Base-by-base conservation (phyloP, 2,888 invertebrate species). In the Synanthedon andrenaeformis region DNA sequence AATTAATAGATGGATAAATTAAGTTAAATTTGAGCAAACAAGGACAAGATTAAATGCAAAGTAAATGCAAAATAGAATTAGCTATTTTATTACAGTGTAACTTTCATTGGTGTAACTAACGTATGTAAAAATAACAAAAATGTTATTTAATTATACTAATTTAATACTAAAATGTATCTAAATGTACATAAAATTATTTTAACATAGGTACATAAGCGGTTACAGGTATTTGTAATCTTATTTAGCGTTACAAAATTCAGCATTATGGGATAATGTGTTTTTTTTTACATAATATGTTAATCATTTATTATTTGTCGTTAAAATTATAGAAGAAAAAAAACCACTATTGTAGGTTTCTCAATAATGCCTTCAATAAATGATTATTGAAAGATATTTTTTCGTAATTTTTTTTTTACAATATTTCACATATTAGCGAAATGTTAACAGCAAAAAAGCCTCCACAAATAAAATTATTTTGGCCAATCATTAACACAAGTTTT, bases 91-190 rank as follows among this genome's bases (percentile, higher is more conserved):
- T 14, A 17, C 13, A 41, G 10, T 72, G 66, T 73, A 77, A 69
- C 70, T 67, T 70, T 84, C 81, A 83, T 85, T 84, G 84, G 82
- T 83, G 75, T 70, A 63, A 61, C 58, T 67, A 66, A 54, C 54
- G 56, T 64, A 64, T 55, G 52, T 56, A 45, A 57, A 52, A 56
- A 42, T 42, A 41, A 49, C 17, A 50, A 10, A 11, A 54, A 42
- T 53, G 42, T 28, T 35, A 35, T 35, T 35, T 35, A 53, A 51
- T 49, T 14, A 53, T 49, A 41, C 50, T 54, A 53, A 56, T 17
- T 45, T 50, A 19, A 54, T 41, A 51, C 52, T 35, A 52, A 54
- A 53, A 57, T 51, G 53, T 48, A 54, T 11, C 53, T 58, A 55
- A 57, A 56, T 57, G 12, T 49, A 48, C 10, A 19, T 19, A 42